Conservation (phyloP, 2,113 vertebrate species). For the Prolemur simus region DNA sequence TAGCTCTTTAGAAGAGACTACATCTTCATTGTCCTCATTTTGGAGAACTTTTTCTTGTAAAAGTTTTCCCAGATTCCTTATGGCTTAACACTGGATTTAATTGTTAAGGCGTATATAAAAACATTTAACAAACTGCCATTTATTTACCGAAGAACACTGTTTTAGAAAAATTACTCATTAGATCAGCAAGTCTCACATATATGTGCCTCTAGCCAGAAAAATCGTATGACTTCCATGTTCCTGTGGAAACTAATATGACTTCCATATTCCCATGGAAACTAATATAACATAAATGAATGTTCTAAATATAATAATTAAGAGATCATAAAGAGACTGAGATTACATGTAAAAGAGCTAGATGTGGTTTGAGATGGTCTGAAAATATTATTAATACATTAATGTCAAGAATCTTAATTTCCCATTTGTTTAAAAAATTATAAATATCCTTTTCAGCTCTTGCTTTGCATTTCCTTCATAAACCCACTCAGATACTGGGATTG, state of each 20-base stretch:
- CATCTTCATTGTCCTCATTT: slow-evolving; percentile 15
- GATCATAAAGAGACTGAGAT: not conserved
- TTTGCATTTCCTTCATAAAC: slow-evolving; percentile 42
- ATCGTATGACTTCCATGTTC: not conserved
- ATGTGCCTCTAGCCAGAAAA: not conserved
- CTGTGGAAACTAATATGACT: not conserved
- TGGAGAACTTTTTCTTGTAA: not conserved
- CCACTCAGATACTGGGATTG: not conserved
- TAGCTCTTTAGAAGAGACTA: not conserved
- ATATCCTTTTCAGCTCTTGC: not conserved
- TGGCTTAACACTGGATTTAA: not conserved
- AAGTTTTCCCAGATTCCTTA: slow-evolving; percentile 33
- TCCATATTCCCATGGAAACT: not conserved
- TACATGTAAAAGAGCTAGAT: slow-evolving; percentile 8
- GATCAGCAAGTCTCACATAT: not conserved
- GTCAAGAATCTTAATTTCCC: slow-evolving; percentile 26
- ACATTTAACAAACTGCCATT: slow-evolving; percentile 17
- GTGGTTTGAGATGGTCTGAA: slow-evolving; percentile 2
- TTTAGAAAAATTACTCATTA: not conserved
- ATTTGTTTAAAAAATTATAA: slow-evolving; percentile 39
- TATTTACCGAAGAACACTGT: not conserved
- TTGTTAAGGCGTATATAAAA: not conserved
- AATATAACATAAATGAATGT: not conserved
- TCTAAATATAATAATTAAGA: slow-evolving; percentile 15
- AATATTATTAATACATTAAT: not conserved